Percentiles rank a stretch among this genome's conserved stretches.
phyloP scores from a whole-genome alignment of 2,113 vertebrate species.

The Onychostruthus taczanowskii region DNA sequence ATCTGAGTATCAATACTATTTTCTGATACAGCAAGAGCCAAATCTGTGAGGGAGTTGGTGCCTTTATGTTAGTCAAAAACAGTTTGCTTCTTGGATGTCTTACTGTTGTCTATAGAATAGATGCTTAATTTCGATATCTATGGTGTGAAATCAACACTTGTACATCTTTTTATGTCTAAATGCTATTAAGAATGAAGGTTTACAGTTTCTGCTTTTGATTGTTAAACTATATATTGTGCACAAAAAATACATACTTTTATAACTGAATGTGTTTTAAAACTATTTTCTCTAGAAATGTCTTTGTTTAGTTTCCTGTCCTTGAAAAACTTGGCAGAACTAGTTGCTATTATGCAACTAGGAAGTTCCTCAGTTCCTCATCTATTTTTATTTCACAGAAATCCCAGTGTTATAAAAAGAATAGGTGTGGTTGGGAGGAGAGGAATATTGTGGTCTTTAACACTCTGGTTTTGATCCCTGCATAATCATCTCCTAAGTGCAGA shows the following conservation, averaged over 20 bases:
- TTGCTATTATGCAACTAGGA: not conserved
- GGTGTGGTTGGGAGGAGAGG: not conserved
- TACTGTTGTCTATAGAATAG: conserved; percentile 12
- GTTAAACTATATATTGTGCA: conserved; percentile 49
- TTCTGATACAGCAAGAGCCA: not conserved
- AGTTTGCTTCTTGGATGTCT: conserved; percentile 6
- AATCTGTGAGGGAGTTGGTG: not conserved
- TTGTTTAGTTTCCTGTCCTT: conserved; percentile 23
- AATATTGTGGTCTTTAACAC: not conserved
- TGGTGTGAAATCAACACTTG: conserved; percentile 19
- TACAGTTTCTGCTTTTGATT: conserved; percentile 53
- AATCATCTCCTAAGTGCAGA: not conserved
- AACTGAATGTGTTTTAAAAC: not conserved
- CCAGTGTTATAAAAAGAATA: not conserved
- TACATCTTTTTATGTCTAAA: conserved; percentile 17
- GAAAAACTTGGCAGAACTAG: conserved; percentile 38
- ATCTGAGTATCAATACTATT: not conserved
- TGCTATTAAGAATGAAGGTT: conserved; percentile 41
- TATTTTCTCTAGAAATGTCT: not conserved
- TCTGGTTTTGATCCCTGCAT: not conserved
- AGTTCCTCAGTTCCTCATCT: conserved; percentile 2
- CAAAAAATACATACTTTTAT: conserved; percentile 53
- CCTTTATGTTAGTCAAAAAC: not conserved
- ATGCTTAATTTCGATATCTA: not conserved
- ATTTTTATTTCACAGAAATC: conserved; percentile 15